These are phyloP conservation scores for Ephestia elutella DNA, from an alignment of 1,140 invertebrate genomes.

Conservation along the genomic window DNA sequence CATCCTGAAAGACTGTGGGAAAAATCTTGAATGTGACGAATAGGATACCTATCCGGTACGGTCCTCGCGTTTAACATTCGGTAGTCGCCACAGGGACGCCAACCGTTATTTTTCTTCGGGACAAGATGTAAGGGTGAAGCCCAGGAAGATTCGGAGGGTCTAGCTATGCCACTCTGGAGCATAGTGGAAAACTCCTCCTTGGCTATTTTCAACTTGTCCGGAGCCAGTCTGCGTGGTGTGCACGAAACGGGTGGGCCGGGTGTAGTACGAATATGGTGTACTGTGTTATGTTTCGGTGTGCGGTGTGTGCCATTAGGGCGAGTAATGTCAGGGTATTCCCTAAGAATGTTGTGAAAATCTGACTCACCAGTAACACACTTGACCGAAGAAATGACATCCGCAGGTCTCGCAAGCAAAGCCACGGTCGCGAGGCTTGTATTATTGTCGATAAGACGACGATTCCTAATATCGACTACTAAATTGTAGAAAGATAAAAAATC, in stretches of 20 bases:
- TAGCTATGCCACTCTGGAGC: constrained; percentile 33
- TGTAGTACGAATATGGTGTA: not conserved
- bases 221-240: not conserved
- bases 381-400: too few relatives aligned
- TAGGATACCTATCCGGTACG: constrained; percentile 49
- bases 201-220: not conserved
- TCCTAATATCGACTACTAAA: not conserved
- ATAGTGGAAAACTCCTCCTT: constrained; percentile 27
- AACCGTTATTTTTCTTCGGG: constrained; percentile 16
- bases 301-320: too few relatives aligned
- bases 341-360: not conserved
- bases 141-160: constrained; percentile 40
- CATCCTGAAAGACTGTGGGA: constrained; percentile 2
- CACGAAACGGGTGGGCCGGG: not conserved
- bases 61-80: constrained; percentile 27
- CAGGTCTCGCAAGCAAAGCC: too few relatives aligned
- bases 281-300: too few relatives aligned
- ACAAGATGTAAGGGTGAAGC: constrained; percentile 45
- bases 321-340: constrained; percentile 12
- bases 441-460: not conserved
- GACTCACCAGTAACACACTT: too few relatives aligned
- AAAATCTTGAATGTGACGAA: constrained; percentile 35
- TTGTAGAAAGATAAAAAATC: constrained; percentile 5
- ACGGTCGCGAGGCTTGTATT: too few relatives aligned
- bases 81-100: constrained; percentile 32